phyloP scores from a whole-genome alignment of 2,888 invertebrate genomes.

The Hypolimnas misippus region DNA sequence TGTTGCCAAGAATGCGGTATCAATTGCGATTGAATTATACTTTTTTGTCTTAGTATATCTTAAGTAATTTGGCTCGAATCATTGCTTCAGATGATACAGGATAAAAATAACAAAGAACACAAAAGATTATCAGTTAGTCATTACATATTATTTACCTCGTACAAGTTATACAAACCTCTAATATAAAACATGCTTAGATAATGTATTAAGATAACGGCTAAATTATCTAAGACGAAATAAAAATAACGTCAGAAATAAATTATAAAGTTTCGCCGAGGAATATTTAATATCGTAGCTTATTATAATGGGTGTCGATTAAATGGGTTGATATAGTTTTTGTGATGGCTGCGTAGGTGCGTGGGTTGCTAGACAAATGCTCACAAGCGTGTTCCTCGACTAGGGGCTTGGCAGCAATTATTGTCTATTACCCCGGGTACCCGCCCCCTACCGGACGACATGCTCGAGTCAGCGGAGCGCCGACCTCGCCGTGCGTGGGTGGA shows the following conservation, averaged over 20 bases:
- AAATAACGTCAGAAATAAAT: conserved; percentile 17
- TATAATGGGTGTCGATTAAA: conserved; percentile 29
- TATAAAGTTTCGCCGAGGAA: conserved; percentile 3
- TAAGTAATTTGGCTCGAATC: conserved; percentile 19
- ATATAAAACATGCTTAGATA: conserved; percentile 25
- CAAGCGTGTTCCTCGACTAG: conserved; percentile 43
- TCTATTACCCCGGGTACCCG: conserved; percentile 58
- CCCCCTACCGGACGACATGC: conserved; percentile 52
- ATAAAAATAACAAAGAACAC: conserved; percentile 30
- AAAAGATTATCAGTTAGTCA: conserved; percentile 37
- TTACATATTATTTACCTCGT: conserved; percentile 25
- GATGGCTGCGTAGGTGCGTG: conserved; percentile 37
- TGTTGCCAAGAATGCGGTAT: conserved; percentile 36
- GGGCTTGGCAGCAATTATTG: conserved; percentile 62
- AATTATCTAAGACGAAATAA: conserved; percentile 19
- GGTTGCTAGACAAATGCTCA: conserved; percentile 50
- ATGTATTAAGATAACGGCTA: conserved; percentile 26
- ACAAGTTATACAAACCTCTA: conserved; percentile 28
- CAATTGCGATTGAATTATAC: conserved; percentile 19
- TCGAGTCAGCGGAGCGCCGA: conserved; percentile 47
- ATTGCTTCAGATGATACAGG: conserved; percentile 24
- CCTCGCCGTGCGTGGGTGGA: conserved; percentile 51
- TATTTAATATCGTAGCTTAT: conserved; percentile 15
- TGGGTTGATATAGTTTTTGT: conserved; percentile 38
- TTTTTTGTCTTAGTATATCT: conserved; percentile 15